Evolutionary conservation across 1,140 invertebrate genomes (phyloP).

Genomic region (Scaptomyza graminum): DNA sequence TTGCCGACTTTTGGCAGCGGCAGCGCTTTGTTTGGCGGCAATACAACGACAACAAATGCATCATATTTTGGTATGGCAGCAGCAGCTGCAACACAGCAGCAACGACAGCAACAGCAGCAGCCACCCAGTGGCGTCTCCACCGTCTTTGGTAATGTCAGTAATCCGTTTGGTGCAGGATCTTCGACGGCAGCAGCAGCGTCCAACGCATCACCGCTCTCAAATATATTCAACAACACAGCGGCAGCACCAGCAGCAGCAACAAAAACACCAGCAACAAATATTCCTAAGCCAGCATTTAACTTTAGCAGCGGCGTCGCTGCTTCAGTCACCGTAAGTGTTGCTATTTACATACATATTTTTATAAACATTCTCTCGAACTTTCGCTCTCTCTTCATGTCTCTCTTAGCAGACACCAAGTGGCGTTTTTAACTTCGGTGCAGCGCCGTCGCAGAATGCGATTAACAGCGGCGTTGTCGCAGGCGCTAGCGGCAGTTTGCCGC

Average conservation of each 20-base stretch:
- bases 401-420: slow-evolving; percentile 24
- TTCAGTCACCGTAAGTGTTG: slow-evolving; percentile 38
- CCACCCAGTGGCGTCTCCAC: slow-evolving; percentile 1
- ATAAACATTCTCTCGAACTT: not conserved
- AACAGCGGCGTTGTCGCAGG: slow-evolving; percentile 1
- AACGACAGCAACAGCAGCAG: slow-evolving; percentile 4
- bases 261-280: slow-evolving; percentile 21
- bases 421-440: slow-evolving; percentile 55
- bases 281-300: slow-evolving; percentile 57
- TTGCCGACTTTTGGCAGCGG: not conserved
- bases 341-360: not conserved
- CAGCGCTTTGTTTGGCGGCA: not conserved
- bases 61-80: not conserved
- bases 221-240: slow-evolving; percentile 14
- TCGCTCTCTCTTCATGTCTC: not conserved
- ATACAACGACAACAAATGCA: not conserved
- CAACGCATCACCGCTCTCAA: slow-evolving; percentile 12
- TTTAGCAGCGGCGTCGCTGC: slow-evolving; percentile 47
- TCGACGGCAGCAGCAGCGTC: slow-evolving; percentile 31
- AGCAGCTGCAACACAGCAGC: slow-evolving; percentile 10
- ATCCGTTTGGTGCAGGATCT: slow-evolving; percentile 46
- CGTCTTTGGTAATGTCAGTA: slow-evolving; percentile 27
- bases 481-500: slow-evolving; percentile 10
- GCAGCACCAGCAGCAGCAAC: slow-evolving; percentile 38
- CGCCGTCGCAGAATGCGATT: slow-evolving; percentile 8